Conservation (phyloP, 2,797 vertebrate species). For the Gymnothorax reevesii region DNA sequence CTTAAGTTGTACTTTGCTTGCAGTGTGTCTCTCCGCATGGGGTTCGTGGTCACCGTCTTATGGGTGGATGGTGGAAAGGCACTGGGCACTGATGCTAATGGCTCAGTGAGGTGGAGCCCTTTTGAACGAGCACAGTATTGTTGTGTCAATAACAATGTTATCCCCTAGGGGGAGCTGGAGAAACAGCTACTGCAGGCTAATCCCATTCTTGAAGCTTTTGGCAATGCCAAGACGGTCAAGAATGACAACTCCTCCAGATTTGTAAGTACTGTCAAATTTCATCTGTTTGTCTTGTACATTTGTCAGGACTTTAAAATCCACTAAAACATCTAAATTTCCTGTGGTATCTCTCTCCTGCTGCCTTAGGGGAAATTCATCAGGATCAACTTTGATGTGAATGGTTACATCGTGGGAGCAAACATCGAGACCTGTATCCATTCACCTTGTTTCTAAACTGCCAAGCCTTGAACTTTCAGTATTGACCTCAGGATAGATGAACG, state of each 20-base stretch:
- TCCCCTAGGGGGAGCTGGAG: slow-evolving; percentile 88
- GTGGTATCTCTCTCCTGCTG: slow-evolving; percentile 15
- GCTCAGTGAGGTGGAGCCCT: neutral
- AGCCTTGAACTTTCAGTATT: neutral
- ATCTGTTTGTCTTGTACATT: neutral
- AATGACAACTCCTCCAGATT: slow-evolving; percentile 99
- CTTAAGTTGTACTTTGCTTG: neutral
- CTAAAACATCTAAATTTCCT: too few species aligned
- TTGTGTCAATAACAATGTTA: slow-evolving; percentile 24
- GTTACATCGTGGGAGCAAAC: slow-evolving; percentile 97
- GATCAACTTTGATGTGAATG: slow-evolving; percentile 86
- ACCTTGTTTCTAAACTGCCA: neutral
- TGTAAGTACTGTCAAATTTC: slow-evolving; percentile 72
- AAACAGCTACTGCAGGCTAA: slow-evolving; percentile 96
- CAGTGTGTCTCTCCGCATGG: slow-evolving; percentile 6
- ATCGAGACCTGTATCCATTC: slow-evolving; percentile 97
- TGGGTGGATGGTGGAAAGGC: slow-evolving; percentile 3
- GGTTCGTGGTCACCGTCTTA: neutral
- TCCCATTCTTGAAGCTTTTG: slow-evolving; percentile 96
- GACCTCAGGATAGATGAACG: neutral
- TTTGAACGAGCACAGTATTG: neutral
- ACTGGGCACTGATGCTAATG: neutral
- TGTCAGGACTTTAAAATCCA: too few species aligned
- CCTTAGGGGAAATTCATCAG: slow-evolving; percentile 78
- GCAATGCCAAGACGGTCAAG: slow-evolving; percentile 97